Evolutionary conservation across 2,113 vertebrate species (phyloP).

Genomic region (Clinocottus analis): DNA sequence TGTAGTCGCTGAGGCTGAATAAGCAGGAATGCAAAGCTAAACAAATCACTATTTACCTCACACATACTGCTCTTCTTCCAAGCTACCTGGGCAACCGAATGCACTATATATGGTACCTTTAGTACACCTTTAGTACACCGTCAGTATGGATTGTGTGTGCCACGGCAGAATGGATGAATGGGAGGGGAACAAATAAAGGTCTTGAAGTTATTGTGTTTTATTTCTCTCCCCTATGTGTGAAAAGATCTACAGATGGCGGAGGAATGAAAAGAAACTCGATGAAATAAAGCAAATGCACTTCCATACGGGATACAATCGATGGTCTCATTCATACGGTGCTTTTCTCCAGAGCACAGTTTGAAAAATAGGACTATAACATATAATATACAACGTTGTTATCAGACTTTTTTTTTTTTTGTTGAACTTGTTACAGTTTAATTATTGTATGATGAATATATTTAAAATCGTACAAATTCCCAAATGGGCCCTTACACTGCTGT

Average conservation of each 20-base stretch:
- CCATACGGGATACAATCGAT: not conserved
- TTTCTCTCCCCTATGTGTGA: not conserved
- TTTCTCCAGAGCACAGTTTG: too few relatives aligned
- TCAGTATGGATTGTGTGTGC: slow-evolving; percentile 45
- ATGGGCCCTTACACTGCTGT: too few relatives aligned
- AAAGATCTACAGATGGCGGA: not conserved
- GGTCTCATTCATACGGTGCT: not conserved
- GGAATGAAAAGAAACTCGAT: not conserved
- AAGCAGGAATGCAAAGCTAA: slow-evolving; percentile 48
- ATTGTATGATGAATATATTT: too few relatives aligned
- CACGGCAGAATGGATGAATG: slow-evolving; percentile 38
- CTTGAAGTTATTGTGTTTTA: slow-evolving; percentile 33
- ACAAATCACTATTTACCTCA: slow-evolving; percentile 56
- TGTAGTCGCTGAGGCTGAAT: slow-evolving; percentile 51
- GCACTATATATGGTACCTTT: slow-evolving; percentile 52
- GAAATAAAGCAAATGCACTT: not conserved
- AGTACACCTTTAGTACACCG: slow-evolving; percentile 35
- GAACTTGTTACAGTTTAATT: too few relatives aligned
- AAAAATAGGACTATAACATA: too few relatives aligned
- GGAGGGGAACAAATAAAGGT: slow-evolving; percentile 33
- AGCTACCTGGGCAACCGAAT: slow-evolving; percentile 39
- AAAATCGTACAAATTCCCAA: too few relatives aligned
- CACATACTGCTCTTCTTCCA: slow-evolving; percentile 36
- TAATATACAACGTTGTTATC: too few relatives aligned
- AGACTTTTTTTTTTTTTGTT: too few relatives aligned